Percentiles rank a stretch among this genome's conserved stretches.
Evolutionary conservation across 2,888 invertebrate genomes (phyloP).

Genomic region (Protonemura montana): DNA sequence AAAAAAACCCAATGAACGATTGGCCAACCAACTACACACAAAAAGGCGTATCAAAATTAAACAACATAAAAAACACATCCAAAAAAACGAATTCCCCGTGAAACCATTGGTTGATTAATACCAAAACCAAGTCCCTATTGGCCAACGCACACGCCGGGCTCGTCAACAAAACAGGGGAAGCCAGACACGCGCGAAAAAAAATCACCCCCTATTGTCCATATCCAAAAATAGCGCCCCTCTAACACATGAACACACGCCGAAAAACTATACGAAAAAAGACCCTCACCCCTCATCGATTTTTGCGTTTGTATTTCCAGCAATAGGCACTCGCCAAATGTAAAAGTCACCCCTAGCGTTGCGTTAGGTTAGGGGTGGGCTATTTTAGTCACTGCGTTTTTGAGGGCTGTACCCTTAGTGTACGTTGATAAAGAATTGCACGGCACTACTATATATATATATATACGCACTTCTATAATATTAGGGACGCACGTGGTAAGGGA

Average conservation of each 20-base stretch:
- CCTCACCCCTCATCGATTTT: conserved; percentile 2
- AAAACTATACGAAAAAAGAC: not conserved
- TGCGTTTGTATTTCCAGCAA: not conserved
- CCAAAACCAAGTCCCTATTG: not conserved
- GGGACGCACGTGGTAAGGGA: conserved; percentile 22
- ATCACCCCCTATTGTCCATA: not conserved
- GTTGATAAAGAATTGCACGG: conserved; percentile 12
- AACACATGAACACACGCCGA: not conserved
- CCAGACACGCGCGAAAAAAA: conserved; percentile 10
- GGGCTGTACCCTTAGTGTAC: conserved; percentile 14
- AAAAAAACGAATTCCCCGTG: not conserved
- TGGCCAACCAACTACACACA: not conserved
- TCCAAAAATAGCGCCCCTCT: not conserved
- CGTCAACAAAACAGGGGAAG: not conserved
- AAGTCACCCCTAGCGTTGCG: conserved; percentile 34
- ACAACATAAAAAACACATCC: not conserved
- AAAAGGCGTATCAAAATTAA: conserved; percentile 27
- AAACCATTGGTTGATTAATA: not conserved
- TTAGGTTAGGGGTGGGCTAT: conserved; percentile 39
- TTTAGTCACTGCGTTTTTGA: conserved; percentile 40
- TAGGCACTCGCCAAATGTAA: not conserved
- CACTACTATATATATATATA: not conserved
- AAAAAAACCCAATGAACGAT: not conserved
- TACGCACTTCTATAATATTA: not conserved
- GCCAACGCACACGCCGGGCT: not conserved